phyloP scores from a whole-genome alignment of 2,113 vertebrate genomes.

The Carettochelys insculpta region DNA sequence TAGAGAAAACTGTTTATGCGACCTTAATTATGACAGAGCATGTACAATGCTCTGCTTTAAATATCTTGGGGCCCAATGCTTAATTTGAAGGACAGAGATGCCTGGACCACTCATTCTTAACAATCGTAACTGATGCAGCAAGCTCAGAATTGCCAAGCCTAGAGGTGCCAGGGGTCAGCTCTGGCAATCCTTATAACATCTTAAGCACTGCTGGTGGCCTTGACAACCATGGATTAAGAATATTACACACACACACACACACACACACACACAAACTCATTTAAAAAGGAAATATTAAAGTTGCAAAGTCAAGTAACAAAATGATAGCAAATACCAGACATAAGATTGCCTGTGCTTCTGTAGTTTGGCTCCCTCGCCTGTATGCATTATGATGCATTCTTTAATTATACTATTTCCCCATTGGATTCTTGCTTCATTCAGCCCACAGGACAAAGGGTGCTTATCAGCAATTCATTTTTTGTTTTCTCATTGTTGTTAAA shows the following conservation, averaged over 20 bases:
- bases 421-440: neutral
- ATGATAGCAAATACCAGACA: neutral
- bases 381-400: neutral
- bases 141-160: too few species aligned
- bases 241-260: neutral
- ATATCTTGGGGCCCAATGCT: neutral
- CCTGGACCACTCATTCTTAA: too few species aligned
- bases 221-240: neutral
- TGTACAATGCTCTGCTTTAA: neutral
- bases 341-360: neutral
- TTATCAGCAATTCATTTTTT: neutral
- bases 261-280: neutral
- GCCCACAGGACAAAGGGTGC: neutral
- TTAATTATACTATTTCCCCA: neutral
- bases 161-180: too few species aligned
- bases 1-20: neutral
- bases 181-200: too few species aligned
- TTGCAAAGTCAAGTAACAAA: neutral
- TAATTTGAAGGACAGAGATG: too few species aligned
- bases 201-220: neutral
- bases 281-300: neutral
- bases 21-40: neutral
- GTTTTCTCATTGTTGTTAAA: neutral
- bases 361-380: neutral
- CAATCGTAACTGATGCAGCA: too few species aligned